These are phyloP conservation scores for Rhinolophus ferrumequinum DNA, from an alignment of 2,113 vertebrate species.

Conservation along the genomic window DNA sequence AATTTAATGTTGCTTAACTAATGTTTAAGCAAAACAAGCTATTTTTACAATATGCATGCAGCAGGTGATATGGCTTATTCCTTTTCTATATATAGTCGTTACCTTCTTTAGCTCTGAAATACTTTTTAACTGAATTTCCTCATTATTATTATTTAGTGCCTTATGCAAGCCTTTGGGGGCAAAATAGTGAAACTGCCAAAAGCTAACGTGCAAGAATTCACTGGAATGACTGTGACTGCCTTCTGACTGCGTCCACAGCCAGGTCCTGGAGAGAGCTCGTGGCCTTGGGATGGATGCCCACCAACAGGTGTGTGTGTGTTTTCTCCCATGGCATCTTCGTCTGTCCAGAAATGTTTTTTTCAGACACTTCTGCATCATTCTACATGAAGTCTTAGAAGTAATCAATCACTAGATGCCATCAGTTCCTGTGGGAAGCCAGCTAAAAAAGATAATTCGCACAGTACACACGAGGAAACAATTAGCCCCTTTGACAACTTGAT, in stretches of 20 bases:
- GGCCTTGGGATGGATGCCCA: neutral
- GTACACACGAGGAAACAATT: neutral
- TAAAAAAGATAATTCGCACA: constrained; percentile 4
- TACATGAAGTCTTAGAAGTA: constrained; percentile 39
- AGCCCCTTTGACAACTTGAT: neutral
- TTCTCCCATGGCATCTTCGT: neutral
- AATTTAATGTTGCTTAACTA: constrained; percentile 70
- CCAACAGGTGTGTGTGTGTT: neutral
- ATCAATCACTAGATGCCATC: neutral
- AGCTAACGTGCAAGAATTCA: neutral
- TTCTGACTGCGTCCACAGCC: neutral
- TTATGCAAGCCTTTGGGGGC: constrained; percentile 18
- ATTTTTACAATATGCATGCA: constrained; percentile 11
- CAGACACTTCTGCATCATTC: neutral
- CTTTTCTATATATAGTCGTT: constrained; percentile 34
- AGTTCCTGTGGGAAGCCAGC: neutral
- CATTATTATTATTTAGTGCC: constrained; percentile 56
- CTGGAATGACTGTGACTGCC: neutral
- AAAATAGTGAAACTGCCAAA: constrained; percentile 5
- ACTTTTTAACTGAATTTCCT: constrained; percentile 57
- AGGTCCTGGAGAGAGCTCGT: neutral
- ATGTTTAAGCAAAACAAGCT: constrained; percentile 59
- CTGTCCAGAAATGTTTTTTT: constrained; percentile 6
- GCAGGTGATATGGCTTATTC: neutral
- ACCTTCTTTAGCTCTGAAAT: constrained; percentile 23